Evolutionary conservation across 2,113 vertebrate species (phyloP), one percentile per base, ranked within the genome.

Genomic region (Phrynocephalus versicolor): DNA sequence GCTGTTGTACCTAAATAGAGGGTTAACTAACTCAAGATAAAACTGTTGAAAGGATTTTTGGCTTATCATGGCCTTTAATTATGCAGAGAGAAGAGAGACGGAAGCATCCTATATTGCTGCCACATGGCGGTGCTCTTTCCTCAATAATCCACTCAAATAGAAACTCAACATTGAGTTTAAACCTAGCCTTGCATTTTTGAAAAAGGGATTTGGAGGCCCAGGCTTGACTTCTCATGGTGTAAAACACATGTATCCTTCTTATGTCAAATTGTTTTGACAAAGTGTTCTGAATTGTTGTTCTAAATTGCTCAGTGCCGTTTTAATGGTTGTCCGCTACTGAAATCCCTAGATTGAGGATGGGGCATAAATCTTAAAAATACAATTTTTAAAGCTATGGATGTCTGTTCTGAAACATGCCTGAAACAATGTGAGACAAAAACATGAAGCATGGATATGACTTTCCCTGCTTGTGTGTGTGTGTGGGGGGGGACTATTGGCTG

Each of bases 101-200:
- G 12, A 84, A 75, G 25, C 64, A 33, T 87, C 83, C 2, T 33
- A 81, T 10, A 8, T 0, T 78, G 9, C 58, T 6, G 82, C 96
- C 96, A 97, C 96, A 89, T 2, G 96, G 95, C 95, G 96, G 96
- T 87, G 95, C 95, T 89, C 55, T 83, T 73, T 78, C 85, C 93
- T 89, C 89, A 95, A 55, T 90, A 95, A 96, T 96, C 37, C 85
- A 0, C 25, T 2, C 2, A 0, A 18, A 72, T 12, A 0, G 1
- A 8, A 21, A 67, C 1, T 0, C 16, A 1, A 0, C 0, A 0
- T 0, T 51, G 67, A 33, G 41, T 70, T 55, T n/a, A 41, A 39
- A 30, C 25, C 27, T 45, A 33, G 7, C 23, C 33, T 39, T 78
- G 45, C 30, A 15, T 35, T 45, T n/a, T 2, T 19, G 51, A 76